Percentiles rank a stretch among this genome's conserved stretches.
Evolutionary conservation across 2,797 vertebrate species (phyloP).

Genomic region (Leucoraja ocellata): DNA sequence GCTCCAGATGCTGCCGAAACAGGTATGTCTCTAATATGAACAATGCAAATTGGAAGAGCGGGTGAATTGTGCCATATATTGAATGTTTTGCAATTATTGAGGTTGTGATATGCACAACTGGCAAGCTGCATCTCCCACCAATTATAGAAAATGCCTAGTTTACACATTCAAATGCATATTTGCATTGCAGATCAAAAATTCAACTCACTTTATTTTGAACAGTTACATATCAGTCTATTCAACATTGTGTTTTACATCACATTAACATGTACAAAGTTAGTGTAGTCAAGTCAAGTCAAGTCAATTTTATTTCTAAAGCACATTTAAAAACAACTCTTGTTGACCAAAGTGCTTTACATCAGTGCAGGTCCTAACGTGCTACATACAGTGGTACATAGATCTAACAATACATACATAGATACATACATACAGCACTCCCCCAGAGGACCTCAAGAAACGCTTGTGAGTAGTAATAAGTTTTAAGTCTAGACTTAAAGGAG

Average conservation of each 20-base stretch:
- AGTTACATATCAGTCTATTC: background rate
- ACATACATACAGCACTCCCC: too few species aligned
- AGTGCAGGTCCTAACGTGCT: too few species aligned
- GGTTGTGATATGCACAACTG: background rate
- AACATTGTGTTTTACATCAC: background rate
- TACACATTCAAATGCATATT: background rate
- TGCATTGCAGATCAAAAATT: background rate
- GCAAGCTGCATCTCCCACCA: background rate
- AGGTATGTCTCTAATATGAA: background rate
- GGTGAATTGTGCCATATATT: background rate
- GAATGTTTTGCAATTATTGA: background rate
- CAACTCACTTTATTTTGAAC: background rate
- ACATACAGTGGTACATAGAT: too few species aligned
- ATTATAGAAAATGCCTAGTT: background rate
- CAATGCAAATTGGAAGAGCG: background rate
- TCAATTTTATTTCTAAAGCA: too few species aligned
- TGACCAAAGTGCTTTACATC: too few species aligned
- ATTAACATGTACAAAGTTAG: background rate
- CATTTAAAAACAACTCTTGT: too few species aligned
- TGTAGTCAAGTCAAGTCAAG: too few species aligned
- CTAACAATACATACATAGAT: too few species aligned
- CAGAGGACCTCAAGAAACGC: too few species aligned
- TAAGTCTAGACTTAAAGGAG: too few species aligned
- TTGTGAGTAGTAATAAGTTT: too few species aligned
- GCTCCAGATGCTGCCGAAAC: background rate